Conservation (phyloP, 92 coral and sea anemone genomes). For the Paramuricea clavata region DNA sequence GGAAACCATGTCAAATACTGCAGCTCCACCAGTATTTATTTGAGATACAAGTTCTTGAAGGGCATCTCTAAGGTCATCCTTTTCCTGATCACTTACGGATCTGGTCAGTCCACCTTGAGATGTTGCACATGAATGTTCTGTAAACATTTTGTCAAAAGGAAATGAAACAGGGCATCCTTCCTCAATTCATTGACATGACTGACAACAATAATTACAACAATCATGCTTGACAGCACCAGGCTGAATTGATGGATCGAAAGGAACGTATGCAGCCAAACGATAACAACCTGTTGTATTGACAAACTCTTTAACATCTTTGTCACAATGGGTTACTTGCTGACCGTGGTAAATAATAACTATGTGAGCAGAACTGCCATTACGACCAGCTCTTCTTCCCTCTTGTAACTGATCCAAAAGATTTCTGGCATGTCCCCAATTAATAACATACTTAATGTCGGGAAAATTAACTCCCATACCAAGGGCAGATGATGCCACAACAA, state of each 20-base stretch:
- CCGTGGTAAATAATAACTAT: constrained; percentile 19
- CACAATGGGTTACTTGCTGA: constrained; percentile 30
- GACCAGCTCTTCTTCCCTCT: constrained; percentile 17
- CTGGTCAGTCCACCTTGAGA: background rate
- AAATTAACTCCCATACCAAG: constrained; percentile 40
- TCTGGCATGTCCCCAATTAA: constrained; percentile 17
- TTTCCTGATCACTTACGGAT: background rate
- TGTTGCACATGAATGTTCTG: background rate
- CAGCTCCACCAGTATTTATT: background rate
- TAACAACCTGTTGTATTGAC: constrained; percentile 29
- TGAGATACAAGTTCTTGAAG: constrained; percentile 18
- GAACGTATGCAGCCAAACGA: constrained; percentile 45
- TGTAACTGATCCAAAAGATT: constrained; percentile 16
- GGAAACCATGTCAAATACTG: constrained; percentile 19
- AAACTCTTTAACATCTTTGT: constrained; percentile 37
- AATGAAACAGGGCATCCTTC: constrained; percentile 35
- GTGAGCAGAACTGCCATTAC: background rate
- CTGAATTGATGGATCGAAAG: constrained; percentile 12
- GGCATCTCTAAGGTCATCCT: background rate
- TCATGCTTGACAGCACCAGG: constrained; percentile 39
- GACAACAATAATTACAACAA: constrained; percentile 46
- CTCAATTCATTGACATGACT: constrained; percentile 26
- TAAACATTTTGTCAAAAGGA: background rate
- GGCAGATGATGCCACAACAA: constrained; percentile 33
- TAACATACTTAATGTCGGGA: constrained; percentile 20